phyloP scores from a whole-genome alignment of 2,888 invertebrate species.

The Dorcus hopei region DNA sequence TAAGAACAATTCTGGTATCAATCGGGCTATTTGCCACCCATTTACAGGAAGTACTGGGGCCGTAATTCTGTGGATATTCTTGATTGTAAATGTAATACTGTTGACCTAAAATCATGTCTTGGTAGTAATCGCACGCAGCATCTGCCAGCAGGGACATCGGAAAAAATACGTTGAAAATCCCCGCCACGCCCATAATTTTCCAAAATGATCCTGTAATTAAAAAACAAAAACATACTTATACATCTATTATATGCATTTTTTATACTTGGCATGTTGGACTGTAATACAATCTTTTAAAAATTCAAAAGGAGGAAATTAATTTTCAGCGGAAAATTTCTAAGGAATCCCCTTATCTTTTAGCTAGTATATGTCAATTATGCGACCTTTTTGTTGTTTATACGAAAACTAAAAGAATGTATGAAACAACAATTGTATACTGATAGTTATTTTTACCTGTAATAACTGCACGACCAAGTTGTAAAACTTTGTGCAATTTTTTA shows the following conservation, averaged over 20 bases:
- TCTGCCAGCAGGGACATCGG: slow-evolving; percentile 39
- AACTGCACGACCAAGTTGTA: too few relatives aligned
- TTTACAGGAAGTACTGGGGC: slow-evolving; percentile 46
- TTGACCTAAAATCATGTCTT: slow-evolving; percentile 42
- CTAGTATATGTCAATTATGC: too few relatives aligned
- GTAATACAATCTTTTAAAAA: too few relatives aligned
- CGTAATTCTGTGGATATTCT: slow-evolving; percentile 52
- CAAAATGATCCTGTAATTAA: slow-evolving; percentile 15
- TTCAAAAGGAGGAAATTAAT: too few relatives aligned
- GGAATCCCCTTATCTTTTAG: too few relatives aligned
- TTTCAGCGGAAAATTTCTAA: too few relatives aligned
- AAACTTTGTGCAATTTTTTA: too few relatives aligned
- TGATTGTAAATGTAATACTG: slow-evolving; percentile 52
- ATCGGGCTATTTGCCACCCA: slow-evolving; percentile 52
- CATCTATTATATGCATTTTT: too few relatives aligned
- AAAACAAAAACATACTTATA: not conserved
- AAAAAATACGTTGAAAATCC: slow-evolving; percentile 39
- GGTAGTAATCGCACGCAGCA: slow-evolving; percentile 50
- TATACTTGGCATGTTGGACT: too few relatives aligned
- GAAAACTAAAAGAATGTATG: too few relatives aligned
- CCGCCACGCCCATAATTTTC: slow-evolving; percentile 31
- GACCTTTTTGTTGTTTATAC: not conserved
- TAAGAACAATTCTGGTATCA: slow-evolving; percentile 50
- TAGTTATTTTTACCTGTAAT: too few relatives aligned
- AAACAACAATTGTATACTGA: too few relatives aligned